Percentiles rank a stretch among this genome's conserved stretches.
Conservation (phyloP, 2,113 vertebrate species). For the Tyrannus savana region DNA sequence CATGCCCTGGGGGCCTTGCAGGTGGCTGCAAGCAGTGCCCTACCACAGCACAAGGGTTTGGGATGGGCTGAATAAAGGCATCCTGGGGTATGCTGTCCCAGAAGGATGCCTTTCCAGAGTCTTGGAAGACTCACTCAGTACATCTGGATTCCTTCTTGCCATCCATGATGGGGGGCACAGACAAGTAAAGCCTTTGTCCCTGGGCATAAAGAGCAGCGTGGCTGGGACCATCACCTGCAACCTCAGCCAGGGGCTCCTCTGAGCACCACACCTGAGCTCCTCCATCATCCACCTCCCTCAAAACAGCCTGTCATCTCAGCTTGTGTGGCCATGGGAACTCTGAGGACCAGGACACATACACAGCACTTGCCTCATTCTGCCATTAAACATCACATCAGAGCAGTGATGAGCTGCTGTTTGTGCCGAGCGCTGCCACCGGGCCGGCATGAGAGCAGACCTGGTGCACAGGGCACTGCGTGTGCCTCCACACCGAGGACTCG, state of each 20-base stretch:
- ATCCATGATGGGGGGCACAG: background rate
- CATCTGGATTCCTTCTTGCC: background rate
- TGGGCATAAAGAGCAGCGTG: background rate
- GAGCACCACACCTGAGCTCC: background rate
- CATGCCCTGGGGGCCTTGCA: background rate
- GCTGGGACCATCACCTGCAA: background rate
- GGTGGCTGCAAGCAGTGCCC: background rate
- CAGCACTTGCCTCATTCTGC: constrained; percentile 49
- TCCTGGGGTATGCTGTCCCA: background rate
- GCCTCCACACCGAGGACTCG: fast-evolving
- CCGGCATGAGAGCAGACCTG: fast-evolving
- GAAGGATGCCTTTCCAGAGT: background rate
- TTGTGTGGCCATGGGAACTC: background rate
- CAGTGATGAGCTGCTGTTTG: background rate
- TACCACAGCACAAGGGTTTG: background rate
- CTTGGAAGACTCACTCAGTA: background rate
- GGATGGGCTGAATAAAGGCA: background rate
- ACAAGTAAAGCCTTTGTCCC: background rate
- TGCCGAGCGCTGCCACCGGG: fast-evolving
- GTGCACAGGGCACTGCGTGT: background rate
- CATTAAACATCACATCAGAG: background rate
- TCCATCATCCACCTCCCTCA: background rate
- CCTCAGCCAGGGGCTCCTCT: background rate
- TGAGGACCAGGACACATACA: background rate
- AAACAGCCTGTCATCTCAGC: background rate